phyloP scores from a whole-genome alignment of 1,140 invertebrate species.

The Formica selysi region DNA sequence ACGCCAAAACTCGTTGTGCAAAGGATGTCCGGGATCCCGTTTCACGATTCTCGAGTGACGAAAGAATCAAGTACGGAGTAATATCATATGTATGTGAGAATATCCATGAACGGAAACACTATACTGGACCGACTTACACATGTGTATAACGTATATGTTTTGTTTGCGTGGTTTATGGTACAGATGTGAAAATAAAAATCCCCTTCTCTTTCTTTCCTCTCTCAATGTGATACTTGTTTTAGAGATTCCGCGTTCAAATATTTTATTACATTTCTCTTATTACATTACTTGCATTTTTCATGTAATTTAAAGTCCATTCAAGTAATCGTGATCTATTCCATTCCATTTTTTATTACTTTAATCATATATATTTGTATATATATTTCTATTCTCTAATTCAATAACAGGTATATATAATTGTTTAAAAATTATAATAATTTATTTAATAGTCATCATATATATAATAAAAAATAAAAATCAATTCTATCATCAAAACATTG shows the following conservation, averaged over 20 bases:
- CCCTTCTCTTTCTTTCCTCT: background rate
- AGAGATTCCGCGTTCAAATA: background rate
- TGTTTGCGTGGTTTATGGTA: slow-evolving; percentile 7
- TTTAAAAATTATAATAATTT: background rate
- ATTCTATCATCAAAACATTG: background rate
- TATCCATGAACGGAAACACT: slow-evolving; percentile 79
- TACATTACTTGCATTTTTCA: too few relatives aligned
- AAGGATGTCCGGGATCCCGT: slow-evolving; percentile 69
- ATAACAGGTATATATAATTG: background rate
- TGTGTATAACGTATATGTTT: background rate
- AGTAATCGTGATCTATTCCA: background rate
- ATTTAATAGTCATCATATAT: background rate
- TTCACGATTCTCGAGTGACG: slow-evolving; percentile 72
- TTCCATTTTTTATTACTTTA: too few relatives aligned
- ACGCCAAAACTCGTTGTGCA: slow-evolving; percentile 39
- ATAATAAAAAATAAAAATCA: slow-evolving; percentile 4
- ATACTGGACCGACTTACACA: slow-evolving; percentile 67
- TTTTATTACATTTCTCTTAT: background rate
- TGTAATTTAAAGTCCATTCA: background rate
- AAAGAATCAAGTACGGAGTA: slow-evolving; percentile 72
- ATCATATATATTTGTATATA: too few relatives aligned
- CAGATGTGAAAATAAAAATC: slow-evolving; percentile 1
- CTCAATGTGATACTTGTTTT: background rate
- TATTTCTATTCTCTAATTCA: background rate
- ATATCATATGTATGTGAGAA: slow-evolving; percentile 76